These are phyloP conservation scores for Centropus unirufus DNA, from an alignment of 2,113 vertebrate genomes.

Conservation along the genomic window DNA sequence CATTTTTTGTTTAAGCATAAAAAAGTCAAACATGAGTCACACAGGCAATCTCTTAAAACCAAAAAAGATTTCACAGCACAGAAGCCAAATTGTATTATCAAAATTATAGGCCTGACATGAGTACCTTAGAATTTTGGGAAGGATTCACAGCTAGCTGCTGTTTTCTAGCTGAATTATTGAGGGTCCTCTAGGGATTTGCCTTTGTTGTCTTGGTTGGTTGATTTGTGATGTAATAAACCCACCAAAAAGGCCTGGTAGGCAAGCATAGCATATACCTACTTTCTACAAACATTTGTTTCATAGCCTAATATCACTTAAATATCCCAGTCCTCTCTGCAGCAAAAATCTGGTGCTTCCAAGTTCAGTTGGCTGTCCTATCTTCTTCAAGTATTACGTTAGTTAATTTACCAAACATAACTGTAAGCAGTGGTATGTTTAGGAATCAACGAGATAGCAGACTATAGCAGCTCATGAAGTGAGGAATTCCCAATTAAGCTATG, in stretches of 20 bases:
- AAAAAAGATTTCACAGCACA: neutral
- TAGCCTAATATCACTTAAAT: neutral
- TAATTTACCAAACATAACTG: neutral
- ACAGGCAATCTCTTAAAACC: neutral
- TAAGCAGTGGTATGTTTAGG: neutral
- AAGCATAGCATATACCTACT: neutral
- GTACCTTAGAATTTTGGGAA: neutral
- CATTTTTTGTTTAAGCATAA: neutral
- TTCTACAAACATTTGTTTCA: neutral
- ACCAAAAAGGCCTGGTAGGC: neutral
- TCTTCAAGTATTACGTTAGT: neutral
- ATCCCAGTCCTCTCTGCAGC: neutral
- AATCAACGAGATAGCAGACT: neutral
- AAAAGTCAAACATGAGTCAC: neutral
- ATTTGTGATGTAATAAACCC: neutral
- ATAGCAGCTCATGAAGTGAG: neutral
- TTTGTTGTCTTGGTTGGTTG: neutral
- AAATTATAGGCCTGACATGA: neutral
- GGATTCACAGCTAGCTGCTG: neutral
- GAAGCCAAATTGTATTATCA: neutral
- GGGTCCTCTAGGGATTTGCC: neutral
- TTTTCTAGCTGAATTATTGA: neutral
- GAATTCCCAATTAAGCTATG: neutral
- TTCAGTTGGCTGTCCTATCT: neutral
- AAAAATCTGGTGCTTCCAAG: neutral